These are phyloP conservation scores for Pachyseris speciosa DNA, from an alignment of 64 coral and sea anemone species.

Conservation along the genomic window DNA sequence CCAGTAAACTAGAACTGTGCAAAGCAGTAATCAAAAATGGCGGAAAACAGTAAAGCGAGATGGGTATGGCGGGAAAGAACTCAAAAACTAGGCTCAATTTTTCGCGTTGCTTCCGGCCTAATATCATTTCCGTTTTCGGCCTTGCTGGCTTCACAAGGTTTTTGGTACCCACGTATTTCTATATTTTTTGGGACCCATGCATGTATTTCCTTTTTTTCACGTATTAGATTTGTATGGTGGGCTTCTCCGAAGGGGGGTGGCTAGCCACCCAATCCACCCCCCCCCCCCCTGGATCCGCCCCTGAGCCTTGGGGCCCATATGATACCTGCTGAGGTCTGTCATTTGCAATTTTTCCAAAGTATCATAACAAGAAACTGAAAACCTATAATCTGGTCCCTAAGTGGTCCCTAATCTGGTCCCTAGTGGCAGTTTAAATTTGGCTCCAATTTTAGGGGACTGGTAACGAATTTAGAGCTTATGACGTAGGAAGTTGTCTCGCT, in stretches of 20 bases:
- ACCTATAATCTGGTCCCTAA: too few species aligned
- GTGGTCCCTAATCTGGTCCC: too few species aligned
- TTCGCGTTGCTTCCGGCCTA: conserved; percentile 19
- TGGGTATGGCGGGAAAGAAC: conserved; percentile 14
- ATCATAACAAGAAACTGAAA: too few species aligned
- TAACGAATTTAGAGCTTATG: too few species aligned
- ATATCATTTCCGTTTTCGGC: conserved; percentile 23
- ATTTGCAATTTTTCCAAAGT: too few species aligned
- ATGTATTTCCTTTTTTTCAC: not conserved
- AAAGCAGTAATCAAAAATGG: conserved; percentile 28
- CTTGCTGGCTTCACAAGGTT: conserved; percentile 32
- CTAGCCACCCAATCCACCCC: conserved; percentile 25
- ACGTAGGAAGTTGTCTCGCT: too few species aligned
- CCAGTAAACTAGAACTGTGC: conserved; percentile 12
- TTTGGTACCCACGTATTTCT: not conserved
- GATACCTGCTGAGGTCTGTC: too few species aligned
- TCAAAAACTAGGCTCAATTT: not conserved
- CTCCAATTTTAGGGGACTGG: too few species aligned
- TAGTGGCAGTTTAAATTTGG: too few species aligned
- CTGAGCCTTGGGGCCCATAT: too few species aligned
- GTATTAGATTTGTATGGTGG: conserved; percentile 9
- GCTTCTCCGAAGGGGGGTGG: conserved; percentile 11
- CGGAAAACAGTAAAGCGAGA: conserved; percentile 26
- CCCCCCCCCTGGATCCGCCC: conserved; percentile 23
- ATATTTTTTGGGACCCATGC: not conserved